A percentile compares a stretch with the other conserved stretches of the same genome.
Evolutionary conservation across 2,888 invertebrate species (phyloP).

Genomic region (Pristionchus fissidentatus): DNA sequence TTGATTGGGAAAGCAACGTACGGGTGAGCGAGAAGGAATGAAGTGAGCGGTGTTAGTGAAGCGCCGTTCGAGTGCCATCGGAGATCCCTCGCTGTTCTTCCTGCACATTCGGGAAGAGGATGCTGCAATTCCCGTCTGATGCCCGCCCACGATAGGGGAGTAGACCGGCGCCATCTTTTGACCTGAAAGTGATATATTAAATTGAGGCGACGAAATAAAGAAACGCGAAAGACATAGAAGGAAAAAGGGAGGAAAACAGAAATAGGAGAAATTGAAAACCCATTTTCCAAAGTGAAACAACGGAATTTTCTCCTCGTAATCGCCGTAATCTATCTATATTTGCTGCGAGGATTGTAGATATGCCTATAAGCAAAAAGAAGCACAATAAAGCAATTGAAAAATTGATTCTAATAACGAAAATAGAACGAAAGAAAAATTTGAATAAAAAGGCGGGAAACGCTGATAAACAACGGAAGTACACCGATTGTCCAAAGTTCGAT

Average conservation of each 20-base stretch:
- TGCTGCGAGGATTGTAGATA: too few species aligned
- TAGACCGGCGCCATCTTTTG: not conserved
- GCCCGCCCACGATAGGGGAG: not conserved
- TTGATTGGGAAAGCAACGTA: too few species aligned
- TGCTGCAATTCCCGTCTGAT: not conserved
- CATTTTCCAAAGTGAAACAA: too few species aligned
- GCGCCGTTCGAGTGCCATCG: not conserved
- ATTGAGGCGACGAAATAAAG: not conserved
- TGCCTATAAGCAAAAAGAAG: too few species aligned
- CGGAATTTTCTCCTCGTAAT: too few species aligned
- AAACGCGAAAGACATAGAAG: too few species aligned
- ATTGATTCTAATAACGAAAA: not conserved
- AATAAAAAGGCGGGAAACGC: not conserved
- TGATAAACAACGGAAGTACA: too few species aligned
- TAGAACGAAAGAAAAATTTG: not conserved
- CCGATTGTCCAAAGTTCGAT: too few species aligned
- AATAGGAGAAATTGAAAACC: too few species aligned
- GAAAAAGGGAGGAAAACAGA: too few species aligned
- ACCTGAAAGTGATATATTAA: not conserved
- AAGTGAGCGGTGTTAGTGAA: constrained; percentile 5
- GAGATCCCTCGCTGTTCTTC: not conserved
- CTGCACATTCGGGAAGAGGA: not conserved
- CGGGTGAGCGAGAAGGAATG: constrained; percentile 36
- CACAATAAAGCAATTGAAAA: too few species aligned
- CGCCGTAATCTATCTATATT: too few species aligned